Evolutionary conservation across 2,113 vertebrate genomes (phyloP), one percentile per base, ranked within the genome.

Genomic region (Spizaetus ornatus): DNA sequence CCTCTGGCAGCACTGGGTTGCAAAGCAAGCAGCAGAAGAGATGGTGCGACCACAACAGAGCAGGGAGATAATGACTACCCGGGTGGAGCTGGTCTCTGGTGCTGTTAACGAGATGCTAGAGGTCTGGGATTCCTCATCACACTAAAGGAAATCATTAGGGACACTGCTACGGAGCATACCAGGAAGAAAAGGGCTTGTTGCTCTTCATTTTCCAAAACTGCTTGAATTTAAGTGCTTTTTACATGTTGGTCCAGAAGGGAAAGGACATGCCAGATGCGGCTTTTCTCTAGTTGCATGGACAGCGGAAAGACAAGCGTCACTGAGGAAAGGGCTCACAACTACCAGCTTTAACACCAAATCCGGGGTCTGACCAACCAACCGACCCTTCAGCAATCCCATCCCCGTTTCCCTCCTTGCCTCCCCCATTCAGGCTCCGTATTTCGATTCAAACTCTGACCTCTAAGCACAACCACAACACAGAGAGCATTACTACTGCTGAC

Each of bases 21-120:
- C 48, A 63, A 59, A 83, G 25, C 66, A n/a, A 38, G 62, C 10
- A 31, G 83, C 31, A 58, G 52, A 7, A 82, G 36, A 27, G 43
- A 23, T 0, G 43, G 34, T 13, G 38, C 0, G 11, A 55, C 47
- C 70, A 16, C 1, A 4, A 3, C 0, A 2, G 66, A 82, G 73
- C 63, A 38, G 45, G 21, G 47, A 53, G 52, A 7, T 15, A 14
- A 52, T 0, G 14, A 63, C 25, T 27, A 12, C 27, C 27, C 16
- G 4, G 53, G 38, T 1, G 2, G 18, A 86, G 71, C 52, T 27
- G 70, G 56, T 14, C 63, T 76, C 67, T 3, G 58, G 36, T 36
- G 55, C 85, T 74, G 58, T 23, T 50, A 31, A 32, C 1, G 22
- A 70, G 66, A 45, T 6, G 55, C 36, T 45, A 7, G 20, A 88